Evolutionary conservation across 2,888 invertebrate genomes (phyloP), one percentile per base, ranked within the genome.

Genomic region (Nymphalis urticae): DNA sequence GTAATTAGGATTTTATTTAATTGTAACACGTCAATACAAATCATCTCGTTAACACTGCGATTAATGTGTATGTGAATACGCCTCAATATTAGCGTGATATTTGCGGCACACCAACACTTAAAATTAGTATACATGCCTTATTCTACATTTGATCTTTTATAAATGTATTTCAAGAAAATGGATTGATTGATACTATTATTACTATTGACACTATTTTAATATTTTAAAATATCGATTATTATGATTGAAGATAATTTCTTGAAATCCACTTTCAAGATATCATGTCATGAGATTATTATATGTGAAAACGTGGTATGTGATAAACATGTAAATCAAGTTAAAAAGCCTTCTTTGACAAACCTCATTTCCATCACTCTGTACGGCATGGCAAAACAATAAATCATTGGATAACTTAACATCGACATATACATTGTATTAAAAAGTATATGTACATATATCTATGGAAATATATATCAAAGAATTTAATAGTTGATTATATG

Each of bases 371-470:
- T 92, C 92, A 83, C 85, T 85, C 92, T 92, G 92, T 83, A 85
- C 84, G 83, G 92, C 92, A 92, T 91, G 89, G 80, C 87, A 90
- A 87, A 91, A 92, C 85, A 89, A 90, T 84, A 89, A 79, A 87
- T 85, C 77, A 79, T 78, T 73, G 73, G 76, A 72, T 75, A 73
- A 73, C 70, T 72, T 65, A 70, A 71, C 58, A 69, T 66, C 66
- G 50, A 72, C 60, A 66, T 70, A 73, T 59, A 71, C 64, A 62
- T 63, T 42, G 58, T 71, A 71, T 72, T 48, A 48, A 60, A 64
- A 64, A 66, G 51, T 61, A 68, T 80, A 80, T 73, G 77, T 77
- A 72, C 62, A 72, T 66, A 67, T 68, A 60, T 19, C 56, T 54
- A 70, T 73, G 75, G 63, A 71, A 71, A 65, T 74, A 70, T 72